Percentiles rank a stretch among this genome's conserved stretches.
phyloP scores from a whole-genome alignment of 2,888 invertebrate species.

The Hyppa rectilinea region DNA sequence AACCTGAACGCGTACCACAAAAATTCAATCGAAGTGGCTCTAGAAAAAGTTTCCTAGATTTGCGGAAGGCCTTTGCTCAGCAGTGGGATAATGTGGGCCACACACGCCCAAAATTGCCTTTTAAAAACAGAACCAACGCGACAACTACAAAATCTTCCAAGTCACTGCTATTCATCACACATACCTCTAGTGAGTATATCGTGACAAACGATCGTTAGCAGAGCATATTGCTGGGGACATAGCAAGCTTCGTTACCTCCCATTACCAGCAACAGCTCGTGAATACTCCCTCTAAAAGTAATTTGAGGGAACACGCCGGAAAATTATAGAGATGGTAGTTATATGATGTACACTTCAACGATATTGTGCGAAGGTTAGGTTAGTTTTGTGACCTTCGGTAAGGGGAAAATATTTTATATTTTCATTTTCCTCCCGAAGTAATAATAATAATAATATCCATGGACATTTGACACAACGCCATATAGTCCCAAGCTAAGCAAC shows the following conservation, averaged over 20 bases:
- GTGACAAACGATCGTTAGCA: slow-evolving; percentile 49
- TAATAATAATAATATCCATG: too few relatives aligned
- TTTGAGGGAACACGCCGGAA: slow-evolving; percentile 70
- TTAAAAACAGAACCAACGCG: background rate
- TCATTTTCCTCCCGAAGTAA: background rate
- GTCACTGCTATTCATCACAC: background rate
- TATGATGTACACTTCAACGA: background rate
- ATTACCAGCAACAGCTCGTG: slow-evolving; percentile 67
- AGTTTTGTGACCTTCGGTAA: background rate
- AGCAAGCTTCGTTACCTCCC: slow-evolving; percentile 63
- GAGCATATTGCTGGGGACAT: slow-evolving; percentile 16
- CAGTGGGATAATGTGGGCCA: too few relatives aligned
- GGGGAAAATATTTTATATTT: background rate
- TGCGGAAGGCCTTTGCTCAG: too few relatives aligned
- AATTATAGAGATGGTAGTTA: slow-evolving; percentile 64
- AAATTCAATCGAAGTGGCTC: too few relatives aligned
- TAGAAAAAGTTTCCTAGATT: too few relatives aligned
- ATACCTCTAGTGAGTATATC: slow-evolving; percentile 17
- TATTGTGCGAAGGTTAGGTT: background rate
- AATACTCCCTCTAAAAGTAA: slow-evolving; percentile 63
- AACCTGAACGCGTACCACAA: too few relatives aligned
- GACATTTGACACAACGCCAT: too few relatives aligned
- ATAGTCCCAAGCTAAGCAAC: too few relatives aligned
- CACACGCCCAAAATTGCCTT: too few relatives aligned
- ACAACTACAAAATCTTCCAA: background rate